Percentiles rank a stretch among this genome's conserved stretches.
These are phyloP conservation scores for Prinia subflava DNA, from an alignment of 2,113 vertebrate genomes.

Conservation along the genomic window DNA sequence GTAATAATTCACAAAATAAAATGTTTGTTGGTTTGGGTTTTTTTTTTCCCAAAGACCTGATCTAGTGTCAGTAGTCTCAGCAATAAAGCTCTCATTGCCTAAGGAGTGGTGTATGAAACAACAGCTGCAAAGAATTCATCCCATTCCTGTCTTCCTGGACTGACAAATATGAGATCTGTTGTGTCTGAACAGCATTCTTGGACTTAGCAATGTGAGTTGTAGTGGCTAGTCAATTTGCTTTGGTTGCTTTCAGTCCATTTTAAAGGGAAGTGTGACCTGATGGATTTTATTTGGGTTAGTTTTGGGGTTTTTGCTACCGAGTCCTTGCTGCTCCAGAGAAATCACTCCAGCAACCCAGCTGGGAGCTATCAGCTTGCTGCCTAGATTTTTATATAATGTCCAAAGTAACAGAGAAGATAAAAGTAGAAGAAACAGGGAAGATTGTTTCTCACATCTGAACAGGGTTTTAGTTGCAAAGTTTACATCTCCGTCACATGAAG, in stretches of 20 bases:
- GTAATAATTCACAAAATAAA: conserved; percentile 23
- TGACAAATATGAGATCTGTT: not conserved
- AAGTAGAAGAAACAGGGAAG: not conserved
- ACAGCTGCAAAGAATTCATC: not conserved
- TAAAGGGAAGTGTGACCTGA: not conserved
- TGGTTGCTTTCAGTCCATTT: not conserved
- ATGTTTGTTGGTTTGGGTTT: not conserved
- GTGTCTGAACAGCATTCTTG: not conserved
- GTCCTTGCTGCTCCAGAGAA: not conserved
- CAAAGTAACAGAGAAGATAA: not conserved
- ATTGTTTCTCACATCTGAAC: not conserved
- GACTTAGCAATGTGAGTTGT: not conserved
- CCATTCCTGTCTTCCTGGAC: not conserved
- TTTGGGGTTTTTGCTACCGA: not conserved
- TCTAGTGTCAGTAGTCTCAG: not conserved
- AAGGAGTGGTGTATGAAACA: not conserved
- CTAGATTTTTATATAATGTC: not conserved
- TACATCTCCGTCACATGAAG: not conserved
- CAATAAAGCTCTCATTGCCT: not conserved
- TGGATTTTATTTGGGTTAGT: not conserved
- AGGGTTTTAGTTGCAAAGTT: not conserved
- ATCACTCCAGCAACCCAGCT: not conserved
- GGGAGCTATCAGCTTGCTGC: not conserved
- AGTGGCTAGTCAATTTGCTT: not conserved
- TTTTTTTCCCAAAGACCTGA: not conserved